Percentiles rank a stretch among this genome's conserved stretches.
Conservation (phyloP, 2,797 vertebrate species). For the Sternotherus odoratus region DNA sequence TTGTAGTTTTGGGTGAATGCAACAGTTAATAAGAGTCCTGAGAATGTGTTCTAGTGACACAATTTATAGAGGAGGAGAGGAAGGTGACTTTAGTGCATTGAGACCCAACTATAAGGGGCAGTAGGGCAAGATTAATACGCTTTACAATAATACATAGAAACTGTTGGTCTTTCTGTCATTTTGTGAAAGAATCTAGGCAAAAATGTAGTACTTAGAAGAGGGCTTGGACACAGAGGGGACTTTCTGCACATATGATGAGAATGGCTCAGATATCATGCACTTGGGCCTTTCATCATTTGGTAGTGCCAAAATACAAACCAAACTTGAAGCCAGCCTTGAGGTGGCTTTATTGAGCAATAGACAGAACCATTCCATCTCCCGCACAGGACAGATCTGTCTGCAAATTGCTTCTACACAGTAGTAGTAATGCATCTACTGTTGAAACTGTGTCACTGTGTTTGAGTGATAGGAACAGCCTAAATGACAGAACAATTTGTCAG, state of each 20-base stretch:
- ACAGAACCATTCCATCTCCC: not conserved
- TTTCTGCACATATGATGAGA: not conserved
- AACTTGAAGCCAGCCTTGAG: not conserved
- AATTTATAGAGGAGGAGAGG: not conserved
- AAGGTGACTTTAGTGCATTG: not conserved
- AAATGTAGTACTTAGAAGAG: rapidly evolving
- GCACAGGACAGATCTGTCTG: not conserved
- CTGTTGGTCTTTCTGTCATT: not conserved
- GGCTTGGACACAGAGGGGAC: not conserved
- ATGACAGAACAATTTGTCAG: rapidly evolving
- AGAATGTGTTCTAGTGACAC: rapidly evolving
- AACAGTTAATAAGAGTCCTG: rapidly evolving
- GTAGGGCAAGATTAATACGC: not conserved
- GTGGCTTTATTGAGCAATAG: not conserved
- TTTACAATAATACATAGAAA: not conserved
- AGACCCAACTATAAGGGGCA: not conserved
- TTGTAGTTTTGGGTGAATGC: not conserved
- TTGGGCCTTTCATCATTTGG: not conserved
- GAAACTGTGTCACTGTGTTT: not conserved
- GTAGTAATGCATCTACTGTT: not conserved
- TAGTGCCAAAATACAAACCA: not conserved
- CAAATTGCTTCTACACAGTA: rapidly evolving
- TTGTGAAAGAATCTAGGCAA: not conserved
- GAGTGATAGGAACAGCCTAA: not conserved
- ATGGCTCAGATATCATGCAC: not conserved